Percentiles rank a stretch among this genome's conserved stretches.
Conservation (phyloP, 1,140 invertebrate species). For the Eriocheir sinensis region DNA sequence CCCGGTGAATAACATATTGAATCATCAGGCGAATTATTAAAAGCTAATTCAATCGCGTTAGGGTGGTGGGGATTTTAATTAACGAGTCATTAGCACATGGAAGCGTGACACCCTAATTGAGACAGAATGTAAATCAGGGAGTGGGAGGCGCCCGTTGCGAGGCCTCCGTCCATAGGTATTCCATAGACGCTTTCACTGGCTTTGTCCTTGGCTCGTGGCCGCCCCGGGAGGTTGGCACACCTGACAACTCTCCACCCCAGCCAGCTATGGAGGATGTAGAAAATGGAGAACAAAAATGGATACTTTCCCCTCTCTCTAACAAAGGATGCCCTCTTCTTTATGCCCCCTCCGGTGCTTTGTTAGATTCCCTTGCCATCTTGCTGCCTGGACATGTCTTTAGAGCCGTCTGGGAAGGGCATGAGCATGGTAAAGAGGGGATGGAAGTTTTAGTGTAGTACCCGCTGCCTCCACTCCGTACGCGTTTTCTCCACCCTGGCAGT, state of each 20-base stretch:
- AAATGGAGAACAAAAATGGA: conserved; percentile 73
- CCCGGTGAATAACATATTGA: not conserved
- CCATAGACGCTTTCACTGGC: conserved; percentile 75
- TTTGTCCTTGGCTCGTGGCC: conserved; percentile 70
- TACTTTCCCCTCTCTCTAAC: not conserved
- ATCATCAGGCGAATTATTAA: not conserved
- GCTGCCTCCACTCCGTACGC: too few species aligned
- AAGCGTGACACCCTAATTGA: conserved; percentile 49
- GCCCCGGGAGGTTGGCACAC: conserved; percentile 68
- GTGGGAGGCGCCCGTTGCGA: conserved; percentile 30
- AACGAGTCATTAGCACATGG: conserved; percentile 35
- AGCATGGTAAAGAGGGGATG: conserved; percentile 38
- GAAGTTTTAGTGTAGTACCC: too few species aligned
- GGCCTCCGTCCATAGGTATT: conserved; percentile 68
- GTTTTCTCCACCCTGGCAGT: conserved; percentile 67
- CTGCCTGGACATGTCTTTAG: not conserved
- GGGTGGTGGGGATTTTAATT: not conserved
- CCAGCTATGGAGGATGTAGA: conserved; percentile 63
- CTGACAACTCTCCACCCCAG: conserved; percentile 58
- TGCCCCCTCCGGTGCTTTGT: not conserved
- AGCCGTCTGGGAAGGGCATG: not conserved
- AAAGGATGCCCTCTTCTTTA: not conserved
- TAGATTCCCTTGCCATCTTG: not conserved
- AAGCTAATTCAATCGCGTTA: not conserved
- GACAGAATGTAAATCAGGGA: conserved; percentile 49